Evolutionary conservation across 2,113 vertebrate species (phyloP).

Genomic region (Macrotis lagotis): DNA sequence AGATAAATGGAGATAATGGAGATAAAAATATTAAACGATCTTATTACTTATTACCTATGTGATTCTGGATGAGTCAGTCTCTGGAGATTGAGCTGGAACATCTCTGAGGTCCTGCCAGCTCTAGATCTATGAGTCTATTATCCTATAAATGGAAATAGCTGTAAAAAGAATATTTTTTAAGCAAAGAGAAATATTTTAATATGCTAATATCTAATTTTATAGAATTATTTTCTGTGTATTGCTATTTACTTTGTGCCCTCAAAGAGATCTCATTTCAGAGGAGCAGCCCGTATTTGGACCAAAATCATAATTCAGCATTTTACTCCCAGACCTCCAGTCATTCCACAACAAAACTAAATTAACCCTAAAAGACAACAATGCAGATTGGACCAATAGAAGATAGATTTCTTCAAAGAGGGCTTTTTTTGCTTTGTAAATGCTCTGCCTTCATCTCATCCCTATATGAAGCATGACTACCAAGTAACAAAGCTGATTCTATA

Average conservation of each 20-base stretch:
- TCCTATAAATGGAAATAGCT: not conserved
- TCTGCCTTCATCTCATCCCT: not conserved
- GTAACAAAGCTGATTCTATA: not conserved
- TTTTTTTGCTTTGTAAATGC: not conserved
- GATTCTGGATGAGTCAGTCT: not conserved
- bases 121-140: not conserved
- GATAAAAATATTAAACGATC: not conserved
- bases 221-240: not conserved
- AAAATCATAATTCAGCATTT: not conserved
- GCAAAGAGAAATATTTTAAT: not conserved
- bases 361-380: not conserved
- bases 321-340: not conserved
- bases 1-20: not conserved
- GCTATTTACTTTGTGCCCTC: not conserved
- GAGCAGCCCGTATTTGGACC: not conserved
- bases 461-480: not conserved
- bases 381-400: not conserved
- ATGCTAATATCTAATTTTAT: not conserved
- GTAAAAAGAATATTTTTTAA: not conserved
- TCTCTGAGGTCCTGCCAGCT: not conserved
- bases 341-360: not conserved
- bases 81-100: not conserved
- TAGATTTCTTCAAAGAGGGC: not conserved
- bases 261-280: not conserved
- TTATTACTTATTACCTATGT: not conserved